Evolutionary conservation across 2,888 invertebrate species (phyloP), one percentile per base, ranked within the genome.

Genomic region (Odontothrips loti): DNA sequence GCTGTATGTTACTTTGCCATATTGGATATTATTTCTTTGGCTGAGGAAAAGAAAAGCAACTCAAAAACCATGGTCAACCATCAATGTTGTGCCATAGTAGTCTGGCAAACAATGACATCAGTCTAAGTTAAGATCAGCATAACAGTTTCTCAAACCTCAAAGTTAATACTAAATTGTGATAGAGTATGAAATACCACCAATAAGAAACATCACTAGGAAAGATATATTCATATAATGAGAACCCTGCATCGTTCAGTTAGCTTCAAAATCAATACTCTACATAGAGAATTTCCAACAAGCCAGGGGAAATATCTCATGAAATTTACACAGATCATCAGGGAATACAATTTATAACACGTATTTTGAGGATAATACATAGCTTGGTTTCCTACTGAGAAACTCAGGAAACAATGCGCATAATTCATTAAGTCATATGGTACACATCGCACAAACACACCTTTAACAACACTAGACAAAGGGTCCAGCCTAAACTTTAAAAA

Each of bases 401-500:
- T 43, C 34, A 43, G 34, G 34, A 43, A 43, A 6, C 34, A 43
- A 43, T 43, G 34, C 34, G 6, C 6, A 43, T 43, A 43, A 43
- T 43, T 4, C 34, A 43, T 43, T 43, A 6, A 43, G 34, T 43
- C 34, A 43, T 43, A 43, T 43, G 34, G 6, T 43, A 43, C 34
- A 43, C 34, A 58, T 58, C 15, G 58, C 15, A 17, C 68, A 75
- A 10, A 75, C 23, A 27, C 68, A 75, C 10, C 68, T 75, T 75
- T 75, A 75, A 75, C 68, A 75, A 75, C 27, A 27, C 27, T 27
- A 27, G 68, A 75, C 68, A 23, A n/a, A 58, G 58, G 58, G 58
- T 58, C 58, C 58, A 20, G 58, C 58, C 58, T 15, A 58, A 15
- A 58, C 58, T 58, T 58, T 15, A 58, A 58, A 51, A 51, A 51